Evolutionary conservation across 1,140 invertebrate species (phyloP), one percentile per base, ranked within the genome.

Genomic region (Cecropterus lyciades): DNA sequence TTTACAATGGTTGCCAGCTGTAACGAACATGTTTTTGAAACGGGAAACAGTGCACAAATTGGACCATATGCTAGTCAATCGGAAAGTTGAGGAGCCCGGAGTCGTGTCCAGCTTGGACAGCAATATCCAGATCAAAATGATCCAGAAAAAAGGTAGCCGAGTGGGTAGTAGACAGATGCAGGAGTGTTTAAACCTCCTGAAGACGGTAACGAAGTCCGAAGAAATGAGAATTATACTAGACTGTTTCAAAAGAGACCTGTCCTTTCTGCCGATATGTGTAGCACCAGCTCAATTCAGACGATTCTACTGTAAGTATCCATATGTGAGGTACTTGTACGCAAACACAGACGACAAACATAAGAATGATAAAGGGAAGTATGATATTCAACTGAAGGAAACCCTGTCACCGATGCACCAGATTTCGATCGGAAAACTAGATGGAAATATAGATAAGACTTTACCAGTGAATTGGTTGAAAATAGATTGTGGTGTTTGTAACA

Each of bases 351-450:
- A 3, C 0, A 3, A 11, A 37, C 10, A 8, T 2, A 33, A 20
- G 5, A 33, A 33, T 33, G 30, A 37, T 1, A 37, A 11, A 0
- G 15, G 11, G 2, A 73, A 49, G 8, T 86, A 82, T 55, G 81
- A 90, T 65, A 63, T 90, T n/a, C 80, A 84, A 27, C 20, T 90
- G 2, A 62, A 83, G 56, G 87, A 90, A 56, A 75, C 53, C 0
- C 16, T 87, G 3, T 60, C 55, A 10, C 85, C 87, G 0, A 51
- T 66, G 8, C 65, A 68, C 51, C 7, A 69, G 11, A 57, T 77
- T 4, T 62, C 55, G 14, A n/a, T 82, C 0, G 63, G 57, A 0
- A 71, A 53, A 1, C 10, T 71, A 6, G 52, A 52, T 3, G 15
- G 14, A 7, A 30, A 42, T 0, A 0, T 37, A 1, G 13, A 63